A percentile compares a stretch with the other conserved stretches of the same genome.
phyloP scores from a whole-genome alignment of 2,888 invertebrate genomes.

The Drosophila buzzatii region DNA sequence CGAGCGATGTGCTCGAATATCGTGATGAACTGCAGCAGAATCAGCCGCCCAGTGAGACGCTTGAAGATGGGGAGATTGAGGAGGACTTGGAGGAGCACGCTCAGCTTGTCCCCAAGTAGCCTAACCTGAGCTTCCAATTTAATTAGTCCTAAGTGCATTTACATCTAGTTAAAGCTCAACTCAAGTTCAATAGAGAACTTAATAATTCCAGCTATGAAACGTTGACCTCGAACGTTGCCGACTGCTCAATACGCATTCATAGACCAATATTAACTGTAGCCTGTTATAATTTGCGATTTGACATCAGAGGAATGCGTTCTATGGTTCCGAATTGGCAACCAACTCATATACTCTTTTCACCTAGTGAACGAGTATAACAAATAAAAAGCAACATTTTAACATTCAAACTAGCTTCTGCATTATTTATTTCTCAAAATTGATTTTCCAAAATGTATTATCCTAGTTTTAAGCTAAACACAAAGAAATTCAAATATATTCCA shows the following conservation, averaged over 20 bases:
- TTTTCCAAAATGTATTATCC: conserved; percentile 40
- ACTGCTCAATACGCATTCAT: not conserved
- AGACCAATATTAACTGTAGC: not conserved
- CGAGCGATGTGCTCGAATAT: conserved; percentile 46
- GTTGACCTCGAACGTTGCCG: too few species aligned
- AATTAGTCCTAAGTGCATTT: conserved; percentile 13
- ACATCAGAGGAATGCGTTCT: not conserved
- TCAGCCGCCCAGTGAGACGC: conserved; percentile 10
- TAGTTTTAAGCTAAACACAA: conserved; percentile 30
- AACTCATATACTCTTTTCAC: conserved; percentile 1
- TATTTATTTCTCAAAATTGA: conserved; percentile 38
- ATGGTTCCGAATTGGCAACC: not conserved
- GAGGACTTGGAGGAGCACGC: conserved; percentile 11
- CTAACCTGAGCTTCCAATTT: not conserved
- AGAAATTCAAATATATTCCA: conserved; percentile 6
- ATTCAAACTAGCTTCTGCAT: conserved; percentile 25
- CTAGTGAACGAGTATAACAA: not conserved
- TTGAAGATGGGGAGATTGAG: not conserved
- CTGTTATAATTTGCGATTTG: not conserved
- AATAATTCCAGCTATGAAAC: not conserved
- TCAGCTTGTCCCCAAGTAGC: conserved; percentile 13
- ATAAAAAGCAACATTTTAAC: not conserved
- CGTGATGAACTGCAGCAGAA: conserved; percentile 45
- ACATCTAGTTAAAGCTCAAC: not conserved
- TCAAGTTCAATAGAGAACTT: not conserved